Conservation (phyloP, 2,888 invertebrate species). For the Pherbina coryleti region DNA sequence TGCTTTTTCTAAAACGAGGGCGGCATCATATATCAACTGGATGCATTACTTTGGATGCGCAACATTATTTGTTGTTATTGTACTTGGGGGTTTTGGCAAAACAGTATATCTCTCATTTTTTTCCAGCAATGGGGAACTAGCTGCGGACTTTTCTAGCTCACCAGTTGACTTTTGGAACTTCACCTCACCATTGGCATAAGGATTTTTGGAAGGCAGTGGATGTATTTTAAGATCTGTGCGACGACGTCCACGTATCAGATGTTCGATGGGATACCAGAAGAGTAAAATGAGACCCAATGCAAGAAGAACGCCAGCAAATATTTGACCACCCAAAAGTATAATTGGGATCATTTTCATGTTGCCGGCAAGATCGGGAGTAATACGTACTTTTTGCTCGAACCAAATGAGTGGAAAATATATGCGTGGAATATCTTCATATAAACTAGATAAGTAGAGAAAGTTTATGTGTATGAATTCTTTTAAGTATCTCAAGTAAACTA, state of each 20-base stretch:
- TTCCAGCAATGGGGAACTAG: constrained; percentile 61
- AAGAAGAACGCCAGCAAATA: constrained; percentile 70
- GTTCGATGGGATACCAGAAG: constrained; percentile 63
- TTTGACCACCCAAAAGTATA: constrained; percentile 72
- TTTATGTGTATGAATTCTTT: neutral
- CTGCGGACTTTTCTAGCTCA: constrained; percentile 53
- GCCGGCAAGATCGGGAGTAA: constrained; percentile 73
- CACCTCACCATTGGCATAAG: constrained; percentile 54
- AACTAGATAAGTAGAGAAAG: constrained; percentile 67
- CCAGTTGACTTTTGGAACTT: constrained; percentile 50
- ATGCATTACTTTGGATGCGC: neutral
- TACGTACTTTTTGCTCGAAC: constrained; percentile 79
- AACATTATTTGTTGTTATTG: neutral
- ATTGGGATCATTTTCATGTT: constrained; percentile 72
- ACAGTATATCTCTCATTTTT: neutral
- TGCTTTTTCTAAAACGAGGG: neutral
- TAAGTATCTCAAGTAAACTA: constrained; percentile 64
- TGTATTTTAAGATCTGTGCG: neutral
- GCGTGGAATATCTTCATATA: constrained; percentile 77
- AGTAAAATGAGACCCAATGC: constrained; percentile 68
- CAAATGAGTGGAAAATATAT: constrained; percentile 83
- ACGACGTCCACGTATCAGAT: constrained; percentile 46
- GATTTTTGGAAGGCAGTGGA: constrained; percentile 28
- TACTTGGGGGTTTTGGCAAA: neutral
- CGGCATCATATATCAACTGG: neutral